These are phyloP conservation scores for Prietella phreatophila DNA, from an alignment of 2,113 vertebrate genomes.

Conservation along the genomic window DNA sequence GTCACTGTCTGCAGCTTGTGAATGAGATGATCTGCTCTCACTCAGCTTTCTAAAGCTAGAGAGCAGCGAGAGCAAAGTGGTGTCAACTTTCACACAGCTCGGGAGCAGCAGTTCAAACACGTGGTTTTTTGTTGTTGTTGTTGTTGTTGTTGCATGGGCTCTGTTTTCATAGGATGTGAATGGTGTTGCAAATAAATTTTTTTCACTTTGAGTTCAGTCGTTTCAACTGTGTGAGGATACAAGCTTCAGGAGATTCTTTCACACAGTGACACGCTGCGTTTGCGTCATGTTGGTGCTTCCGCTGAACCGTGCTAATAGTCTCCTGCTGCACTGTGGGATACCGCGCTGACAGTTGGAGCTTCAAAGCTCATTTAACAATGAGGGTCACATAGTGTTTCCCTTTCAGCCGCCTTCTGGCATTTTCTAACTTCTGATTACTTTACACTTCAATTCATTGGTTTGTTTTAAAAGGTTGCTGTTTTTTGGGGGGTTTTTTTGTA, in stretches of 20 bases:
- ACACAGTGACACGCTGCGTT: conserved; percentile 13
- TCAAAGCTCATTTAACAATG: conserved; percentile 52
- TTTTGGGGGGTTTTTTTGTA: neutral
- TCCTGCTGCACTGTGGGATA: conserved; percentile 31
- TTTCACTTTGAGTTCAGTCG: neutral
- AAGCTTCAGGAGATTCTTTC: conserved; percentile 25
- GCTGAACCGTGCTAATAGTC: conserved; percentile 32
- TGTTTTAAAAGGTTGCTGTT: conserved; percentile 26
- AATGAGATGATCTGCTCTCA: conserved; percentile 7
- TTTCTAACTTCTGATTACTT: conserved; percentile 41
- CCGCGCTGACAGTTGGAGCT: conserved; percentile 37
- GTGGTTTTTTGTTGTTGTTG: neutral
- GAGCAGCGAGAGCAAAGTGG: conserved; percentile 18
- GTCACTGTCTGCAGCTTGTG: neutral
- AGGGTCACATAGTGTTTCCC: conserved; percentile 34
- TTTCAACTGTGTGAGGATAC: neutral
- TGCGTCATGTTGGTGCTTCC: neutral
- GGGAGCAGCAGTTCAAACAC: neutral
- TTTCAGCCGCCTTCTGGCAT: conserved; percentile 13
- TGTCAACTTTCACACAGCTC: neutral
- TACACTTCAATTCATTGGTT: conserved; percentile 36
- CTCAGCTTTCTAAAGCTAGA: neutral
- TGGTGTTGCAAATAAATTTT: neutral
- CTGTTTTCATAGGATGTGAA: conserved; percentile 8
- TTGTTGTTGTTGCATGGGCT: neutral